phyloP scores from a whole-genome alignment of 2,888 invertebrate genomes.

The Clistopyga incitator region DNA sequence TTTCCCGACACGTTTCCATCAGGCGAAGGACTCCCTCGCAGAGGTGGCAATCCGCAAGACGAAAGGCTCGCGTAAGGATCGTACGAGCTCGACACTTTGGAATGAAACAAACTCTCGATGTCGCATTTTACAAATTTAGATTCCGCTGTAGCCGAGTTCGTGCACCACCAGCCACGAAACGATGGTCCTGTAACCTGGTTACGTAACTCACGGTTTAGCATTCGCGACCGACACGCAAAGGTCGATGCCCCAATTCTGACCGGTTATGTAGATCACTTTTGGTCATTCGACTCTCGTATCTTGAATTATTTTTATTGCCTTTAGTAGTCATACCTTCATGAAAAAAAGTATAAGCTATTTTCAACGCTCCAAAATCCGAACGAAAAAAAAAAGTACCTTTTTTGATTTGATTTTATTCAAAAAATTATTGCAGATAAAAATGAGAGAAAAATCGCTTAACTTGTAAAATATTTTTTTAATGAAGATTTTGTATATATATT shows the following conservation, averaged over 20 bases:
- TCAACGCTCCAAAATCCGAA: too few species aligned
- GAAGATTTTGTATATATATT: too few species aligned
- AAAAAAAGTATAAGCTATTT: too few species aligned
- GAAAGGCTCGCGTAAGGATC: slow-evolving; percentile 83
- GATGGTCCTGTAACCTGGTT: slow-evolving; percentile 27
- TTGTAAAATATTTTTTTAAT: too few species aligned
- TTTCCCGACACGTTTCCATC: slow-evolving; percentile 82
- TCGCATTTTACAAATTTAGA: slow-evolving; percentile 5
- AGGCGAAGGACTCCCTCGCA: slow-evolving; percentile 82
- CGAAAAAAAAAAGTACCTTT: too few species aligned
- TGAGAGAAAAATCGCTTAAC: too few species aligned
- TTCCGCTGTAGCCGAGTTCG: not conserved
- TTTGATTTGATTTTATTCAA: too few species aligned
- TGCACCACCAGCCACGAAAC: slow-evolving; percentile 3
- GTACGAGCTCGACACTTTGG: slow-evolving; percentile 26
- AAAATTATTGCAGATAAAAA: too few species aligned
- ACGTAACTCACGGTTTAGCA: slow-evolving; percentile 19
- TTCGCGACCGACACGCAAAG: slow-evolving; percentile 6
- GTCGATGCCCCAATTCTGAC: slow-evolving; percentile 18
- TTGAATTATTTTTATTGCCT: not conserved
- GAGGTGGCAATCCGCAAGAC: slow-evolving; percentile 83
- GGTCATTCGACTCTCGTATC: not conserved
- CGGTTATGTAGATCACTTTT: slow-evolving; percentile 1
- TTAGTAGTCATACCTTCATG: not conserved
- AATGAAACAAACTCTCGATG: slow-evolving; percentile 42